Evolutionary conservation across 2,113 vertebrate genomes (phyloP).

Genomic region (Speoplatyrhinus poulsoni): DNA sequence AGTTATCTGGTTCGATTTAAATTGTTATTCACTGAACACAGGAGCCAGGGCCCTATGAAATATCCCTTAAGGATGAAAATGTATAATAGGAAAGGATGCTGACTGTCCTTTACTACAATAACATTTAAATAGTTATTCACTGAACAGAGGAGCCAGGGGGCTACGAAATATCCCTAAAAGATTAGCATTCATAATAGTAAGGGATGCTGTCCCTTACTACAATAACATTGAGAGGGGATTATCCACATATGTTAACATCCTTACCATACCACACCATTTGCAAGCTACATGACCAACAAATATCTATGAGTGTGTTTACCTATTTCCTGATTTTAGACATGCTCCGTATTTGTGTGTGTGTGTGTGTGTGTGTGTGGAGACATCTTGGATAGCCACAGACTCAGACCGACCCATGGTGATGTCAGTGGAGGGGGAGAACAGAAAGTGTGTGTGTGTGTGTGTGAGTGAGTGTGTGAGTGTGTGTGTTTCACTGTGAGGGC

Average conservation of each 20-base stretch:
- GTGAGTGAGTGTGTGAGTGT: constrained; percentile 27
- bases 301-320: neutral
- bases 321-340: neutral
- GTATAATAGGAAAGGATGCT: too few relatives aligned
- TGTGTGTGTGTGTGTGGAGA: constrained; percentile 26
- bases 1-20: neutral
- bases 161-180: neutral
- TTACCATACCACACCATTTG: neutral
- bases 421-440: constrained; percentile 43
- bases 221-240: too few relatives aligned
- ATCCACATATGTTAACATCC: too few relatives aligned
- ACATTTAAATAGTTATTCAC: neutral
- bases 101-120: too few relatives aligned
- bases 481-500: constrained; percentile 24
- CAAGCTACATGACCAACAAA: neutral
- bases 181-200: too few relatives aligned
- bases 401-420: constrained; percentile 42
- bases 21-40: neutral
- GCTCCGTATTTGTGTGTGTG: neutral
- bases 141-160: neutral
- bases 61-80: too few relatives aligned
- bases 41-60: too few relatives aligned
- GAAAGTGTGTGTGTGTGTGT: constrained; percentile 50
- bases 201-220: too few relatives aligned
- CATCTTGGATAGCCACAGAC: constrained; percentile 39